Base-by-base conservation (phyloP, 2,797 vertebrate species). In the Lagodon rhomboides region DNA sequence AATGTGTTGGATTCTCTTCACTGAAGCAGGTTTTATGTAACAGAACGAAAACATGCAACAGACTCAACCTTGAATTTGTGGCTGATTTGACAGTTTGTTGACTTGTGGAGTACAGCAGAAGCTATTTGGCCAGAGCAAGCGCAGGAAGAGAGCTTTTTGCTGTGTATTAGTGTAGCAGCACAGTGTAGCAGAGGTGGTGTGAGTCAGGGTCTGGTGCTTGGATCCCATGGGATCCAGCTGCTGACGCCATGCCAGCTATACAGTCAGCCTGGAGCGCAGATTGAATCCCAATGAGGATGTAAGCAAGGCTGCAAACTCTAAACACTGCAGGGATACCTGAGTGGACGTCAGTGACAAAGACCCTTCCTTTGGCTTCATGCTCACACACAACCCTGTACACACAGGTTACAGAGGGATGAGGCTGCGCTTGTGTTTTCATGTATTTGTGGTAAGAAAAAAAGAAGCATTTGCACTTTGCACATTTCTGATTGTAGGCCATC, bases 191-290 rank as follows among this genome's bases (percentile, higher is more conserved):
- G 74, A 74, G 76, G 76, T 63, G 51, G 85, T 78, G 68, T 93
- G 92, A 94, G 88, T 94, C 93, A 94, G 86, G 87, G 88, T 90
- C 89, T 91, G 90, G 90, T 54, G 49, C 74, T 76, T 76, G 84
- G 76, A 87, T 91, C 93, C 91, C 91, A 38, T 3, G 84, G 82
- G 90, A 79, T 34, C 38, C 3, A 56, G 73, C 75, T 79, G 82
- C 87, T 90, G 91, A 90, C 68, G 73, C 87, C 85, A 81, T n/a
- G 30, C 77, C 86, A 85, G 80, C 80, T 62, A 77, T 89, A 88
- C 75, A 87, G 85, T 84, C 72, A 75, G 87, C 78, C 75, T 23
- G 53, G 65, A 84, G 85, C 47, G 41, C 53, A n/a, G 75, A 67
- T 23, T 80, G 93, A 92, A 93, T 92, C 71, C 85, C 73, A 89